Base-by-base conservation (phyloP, 2,888 invertebrate species). In the Stenodema calcarata region DNA sequence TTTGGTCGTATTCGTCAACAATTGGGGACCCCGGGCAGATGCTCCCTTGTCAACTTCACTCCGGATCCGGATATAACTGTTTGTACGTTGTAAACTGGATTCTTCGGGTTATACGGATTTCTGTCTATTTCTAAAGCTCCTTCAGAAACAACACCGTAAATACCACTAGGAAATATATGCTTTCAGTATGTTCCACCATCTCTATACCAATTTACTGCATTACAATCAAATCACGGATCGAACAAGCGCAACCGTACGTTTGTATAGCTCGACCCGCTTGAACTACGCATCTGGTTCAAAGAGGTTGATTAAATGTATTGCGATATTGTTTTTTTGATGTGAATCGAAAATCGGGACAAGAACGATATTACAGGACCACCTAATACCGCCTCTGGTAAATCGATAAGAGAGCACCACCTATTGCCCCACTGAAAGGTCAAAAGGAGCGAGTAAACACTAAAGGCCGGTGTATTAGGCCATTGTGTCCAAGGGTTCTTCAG, bases 1-100 rank as follows among this genome's bases (percentile, higher is more conserved):
- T 84, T 84, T 84, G 73, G 84, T 84, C 84, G 42, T 84, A 41
- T 84, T 73, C 84, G 73, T 84, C 84, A 84, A 84, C 84, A 84
- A 84, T 73, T 54, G 84, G 23, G 84, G 84, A 84, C 84, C 42
- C 82, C 82, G 28, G 44, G 50, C 84, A 84, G 84, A 84, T 84
- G 84, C 54, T 84, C 73, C 84, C 70, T 70, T 84, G 84, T 84
- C 84, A 84, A 84, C 84, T 84, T 35, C 84, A 35, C 82, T 62
- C 62, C 47, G 47, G 44, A 73, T 84, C 84, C 84, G 84, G 84
- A 54, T 84, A 73, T 84, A 84, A 28, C 28, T 84, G 70, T 35
- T 47, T 35, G 70, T 42, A 28, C 47, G 82, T 12, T 27, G 69
- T 69, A 69, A 82, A 82, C 35, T 23, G n/a, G 41, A 41, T 73